These are phyloP conservation scores for Nemapogon koenigi DNA, from an alignment of 2,888 invertebrate genomes.

Conservation along the genomic window DNA sequence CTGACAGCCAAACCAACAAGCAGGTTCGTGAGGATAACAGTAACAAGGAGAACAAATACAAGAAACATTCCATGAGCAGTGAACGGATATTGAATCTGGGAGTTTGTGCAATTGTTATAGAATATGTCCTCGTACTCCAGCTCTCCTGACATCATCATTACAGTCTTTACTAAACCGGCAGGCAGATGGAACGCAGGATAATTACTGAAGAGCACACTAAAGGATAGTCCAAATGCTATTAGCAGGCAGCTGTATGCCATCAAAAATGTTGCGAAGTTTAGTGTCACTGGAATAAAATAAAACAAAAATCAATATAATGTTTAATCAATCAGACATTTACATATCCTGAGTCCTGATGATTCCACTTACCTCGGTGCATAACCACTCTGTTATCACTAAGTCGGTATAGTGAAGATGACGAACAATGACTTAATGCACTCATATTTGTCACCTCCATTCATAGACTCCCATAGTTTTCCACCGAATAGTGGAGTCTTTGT, in stretches of 20 bases:
- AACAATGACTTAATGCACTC: too few species aligned
- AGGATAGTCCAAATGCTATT: constrained; percentile 80
- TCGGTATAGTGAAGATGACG: too few species aligned
- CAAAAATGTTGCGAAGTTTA: constrained; percentile 83
- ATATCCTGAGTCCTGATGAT: too few species aligned
- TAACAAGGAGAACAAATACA: constrained; percentile 79
- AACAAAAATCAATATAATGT: too few species aligned
- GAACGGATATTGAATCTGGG: constrained; percentile 68
- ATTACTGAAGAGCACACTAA: constrained; percentile 81
- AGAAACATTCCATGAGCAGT: constrained; percentile 80
- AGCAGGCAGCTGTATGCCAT: constrained; percentile 81
- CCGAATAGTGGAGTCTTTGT: too few species aligned
- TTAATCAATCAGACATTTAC: too few species aligned
- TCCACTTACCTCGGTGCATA: too few species aligned
- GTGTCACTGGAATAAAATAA: constrained; percentile 74
- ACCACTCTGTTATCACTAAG: too few species aligned
- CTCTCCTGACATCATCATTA: constrained; percentile 91
- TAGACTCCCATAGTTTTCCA: too few species aligned
- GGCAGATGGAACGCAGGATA: constrained; percentile 75
- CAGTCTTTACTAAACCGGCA: constrained; percentile 74
- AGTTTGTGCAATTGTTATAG: constrained; percentile 59
- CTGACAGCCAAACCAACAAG: constrained; percentile 87
- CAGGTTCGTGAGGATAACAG: constrained; percentile 82
- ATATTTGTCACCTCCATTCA: too few species aligned
- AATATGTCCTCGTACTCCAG: constrained; percentile 86